Evolutionary conservation across 1,140 invertebrate genomes (phyloP), one percentile per base, ranked within the genome.

Genomic region (Apis florea): DNA sequence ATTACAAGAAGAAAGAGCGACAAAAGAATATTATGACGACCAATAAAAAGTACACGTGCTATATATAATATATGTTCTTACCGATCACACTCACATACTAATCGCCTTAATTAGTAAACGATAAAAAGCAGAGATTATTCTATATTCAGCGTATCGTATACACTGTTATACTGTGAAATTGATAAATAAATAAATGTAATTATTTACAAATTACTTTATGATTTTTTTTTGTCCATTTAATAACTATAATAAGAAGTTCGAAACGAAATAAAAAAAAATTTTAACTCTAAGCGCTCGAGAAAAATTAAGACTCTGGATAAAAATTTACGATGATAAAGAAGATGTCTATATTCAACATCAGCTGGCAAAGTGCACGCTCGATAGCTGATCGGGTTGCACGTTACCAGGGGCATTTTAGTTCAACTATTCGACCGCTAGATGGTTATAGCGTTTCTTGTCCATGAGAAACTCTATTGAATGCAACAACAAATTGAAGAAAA

Each of bases 131-230:
- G 77, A 90, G 90, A 90, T 89, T 90, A 91, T 92, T 92, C 90
- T 93, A 86, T 92, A 92, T 86, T 91, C 89, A 88, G 83, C 89
- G 89, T 89, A 92, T 90, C 87, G 86, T 90, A 91, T 90, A 91
- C 84, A 86, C 83, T 92, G 90, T 93, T 92, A 92, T 85, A 90
- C 83, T 92, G 92, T 93, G 92, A 91, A 92, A 92, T 92, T 92
- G 89, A 92, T 91, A 91, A 92, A 90, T 89, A 84, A 92, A 93
- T 91, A 92, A 93, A 93, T 91, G 90, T 92, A 89, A 91, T 92
- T 92, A 92, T 92, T 92, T 92, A 91, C 89, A 78, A n/a, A 3
- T 49, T n/a, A 15, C 5, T 40, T 13, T 67, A 31, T 21, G 19
- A 21, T 40, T 26, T 58, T n/a, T 26, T 58, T 31, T 8, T 9